Base-by-base conservation (phyloP, 2,113 vertebrate genomes). In the Brachionichthys hirsutus region DNA sequence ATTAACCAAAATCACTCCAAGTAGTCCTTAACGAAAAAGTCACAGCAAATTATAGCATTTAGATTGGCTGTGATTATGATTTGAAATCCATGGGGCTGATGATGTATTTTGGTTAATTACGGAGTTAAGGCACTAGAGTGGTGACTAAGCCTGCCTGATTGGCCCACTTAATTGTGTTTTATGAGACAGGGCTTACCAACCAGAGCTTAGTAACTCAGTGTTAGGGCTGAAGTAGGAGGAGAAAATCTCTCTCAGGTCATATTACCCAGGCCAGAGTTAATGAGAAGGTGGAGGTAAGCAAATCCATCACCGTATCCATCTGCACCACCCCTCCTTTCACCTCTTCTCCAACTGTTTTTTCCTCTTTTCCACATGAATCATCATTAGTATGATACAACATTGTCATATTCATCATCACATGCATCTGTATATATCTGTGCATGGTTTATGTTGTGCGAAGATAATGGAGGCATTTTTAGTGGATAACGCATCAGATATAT, bases 21-120 rank as follows among this genome's bases (percentile, higher is more conserved):
- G 84, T 82, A 87, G 70, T 80, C 75, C 88, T 89, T 58, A 58
- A 82, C 78, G 80, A 70, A 87, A 87, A 85, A 89, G 87, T 87
- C 88, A 84, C 78, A 69, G 85, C 48, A 87, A 84, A 87, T 89
- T 86, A 85, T 69, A 76, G 75, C 81, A 73, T 83, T 70, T 62
- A 76, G 85, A 87, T 81, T 84, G 88, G 86, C 86, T 83, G 56
- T 87, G 84, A 86, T 86, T 84, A 75, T 79, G 86, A 81, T 76
- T 30, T 82, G 76, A 89, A 90, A 90, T 89, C 84, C 83, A 77
- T 62, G 73, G 52, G 84, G 76, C 84, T 82, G 88, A 92, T 91
- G 88, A 89, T 89, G 87, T 90, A 90, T 90, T 90, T 90, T 89
- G 88, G 87, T 91, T 90, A 89, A 92, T 92, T 90, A 91, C 86